phyloP scores from a whole-genome alignment of 1,140 invertebrate species.

The Holotrichia oblita region DNA sequence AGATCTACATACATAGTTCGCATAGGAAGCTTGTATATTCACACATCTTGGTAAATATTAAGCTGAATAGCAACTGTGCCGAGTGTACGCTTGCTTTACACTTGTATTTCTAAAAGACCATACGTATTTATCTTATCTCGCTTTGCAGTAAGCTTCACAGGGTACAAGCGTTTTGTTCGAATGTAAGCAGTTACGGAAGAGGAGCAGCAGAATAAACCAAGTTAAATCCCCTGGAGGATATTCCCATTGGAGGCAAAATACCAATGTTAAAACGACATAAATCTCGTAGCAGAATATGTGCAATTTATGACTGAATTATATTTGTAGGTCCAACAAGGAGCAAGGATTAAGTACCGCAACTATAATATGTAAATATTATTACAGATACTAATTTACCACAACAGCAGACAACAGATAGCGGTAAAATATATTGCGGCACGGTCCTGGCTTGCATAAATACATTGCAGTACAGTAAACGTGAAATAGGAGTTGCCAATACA shows the following conservation, averaged over 20 bases:
- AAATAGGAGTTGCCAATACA: conserved; percentile 7
- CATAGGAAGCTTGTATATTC: no score
- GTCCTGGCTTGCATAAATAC: background rate
- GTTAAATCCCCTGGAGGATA: background rate
- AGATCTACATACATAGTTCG: no score
- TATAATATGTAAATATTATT: conserved; percentile 15
- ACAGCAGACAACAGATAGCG: background rate
- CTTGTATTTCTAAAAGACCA: background rate
- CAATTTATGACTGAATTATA: background rate
- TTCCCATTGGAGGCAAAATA: background rate
- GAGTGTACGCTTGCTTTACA: no score
- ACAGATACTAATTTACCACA: conserved; percentile 4
- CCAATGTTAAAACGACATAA: conserved; percentile 8
- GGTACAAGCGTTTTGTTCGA: background rate
- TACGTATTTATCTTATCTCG: background rate
- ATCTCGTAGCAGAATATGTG: background rate
- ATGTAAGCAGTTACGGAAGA: background rate
- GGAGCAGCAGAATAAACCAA: background rate
- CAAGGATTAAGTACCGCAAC: conserved; percentile 11
- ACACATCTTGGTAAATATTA: no score
- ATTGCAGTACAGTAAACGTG: background rate
- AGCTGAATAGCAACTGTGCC: no score
- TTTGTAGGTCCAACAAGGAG: background rate
- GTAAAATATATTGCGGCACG: background rate
- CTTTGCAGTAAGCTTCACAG: background rate